A percentile compares a stretch with the other conserved stretches of the same genome.
phyloP scores from a whole-genome alignment of 2,113 vertebrate species.

The Pedionomus torquatus region DNA sequence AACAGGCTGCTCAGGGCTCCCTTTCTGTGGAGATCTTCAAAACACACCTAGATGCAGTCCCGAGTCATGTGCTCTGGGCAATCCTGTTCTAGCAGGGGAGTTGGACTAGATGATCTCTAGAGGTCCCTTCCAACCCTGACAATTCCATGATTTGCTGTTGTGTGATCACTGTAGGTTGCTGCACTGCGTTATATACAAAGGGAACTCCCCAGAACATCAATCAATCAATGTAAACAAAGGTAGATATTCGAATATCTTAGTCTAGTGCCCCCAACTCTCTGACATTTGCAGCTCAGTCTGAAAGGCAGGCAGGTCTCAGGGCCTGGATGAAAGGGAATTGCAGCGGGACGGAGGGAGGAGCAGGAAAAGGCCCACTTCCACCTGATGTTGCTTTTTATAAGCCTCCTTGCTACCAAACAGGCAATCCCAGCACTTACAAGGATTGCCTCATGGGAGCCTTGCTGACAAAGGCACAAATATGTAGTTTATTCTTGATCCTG shows the following conservation, averaged over 20 bases:
- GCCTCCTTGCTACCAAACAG: background rate
- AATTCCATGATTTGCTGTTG: background rate
- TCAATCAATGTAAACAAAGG: background rate
- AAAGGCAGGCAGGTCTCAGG: background rate
- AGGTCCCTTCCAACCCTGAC: too few relatives aligned
- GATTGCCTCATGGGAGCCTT: background rate
- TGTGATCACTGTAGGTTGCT: background rate
- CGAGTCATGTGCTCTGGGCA: too few relatives aligned
- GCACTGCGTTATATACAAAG: background rate
- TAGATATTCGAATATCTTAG: background rate
- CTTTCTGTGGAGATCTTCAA: too few relatives aligned
- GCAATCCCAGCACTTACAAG: background rate
- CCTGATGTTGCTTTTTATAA: slow-evolving; percentile 5
- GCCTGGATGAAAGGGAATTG: background rate
- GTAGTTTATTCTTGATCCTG: background rate
- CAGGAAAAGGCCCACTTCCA: slow-evolving; percentile 49
- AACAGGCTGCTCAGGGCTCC: too few relatives aligned
- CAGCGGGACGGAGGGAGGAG: background rate
- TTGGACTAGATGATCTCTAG: too few relatives aligned
- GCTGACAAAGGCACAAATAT: background rate
- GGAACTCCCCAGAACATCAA: background rate
- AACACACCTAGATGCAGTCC: too few relatives aligned
- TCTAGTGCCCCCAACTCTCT: background rate
- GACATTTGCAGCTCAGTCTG: background rate
- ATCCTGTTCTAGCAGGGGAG: too few relatives aligned